These are phyloP conservation scores for Spodoptera exigua DNA, from an alignment of 2,888 invertebrate genomes.

Conservation along the genomic window DNA sequence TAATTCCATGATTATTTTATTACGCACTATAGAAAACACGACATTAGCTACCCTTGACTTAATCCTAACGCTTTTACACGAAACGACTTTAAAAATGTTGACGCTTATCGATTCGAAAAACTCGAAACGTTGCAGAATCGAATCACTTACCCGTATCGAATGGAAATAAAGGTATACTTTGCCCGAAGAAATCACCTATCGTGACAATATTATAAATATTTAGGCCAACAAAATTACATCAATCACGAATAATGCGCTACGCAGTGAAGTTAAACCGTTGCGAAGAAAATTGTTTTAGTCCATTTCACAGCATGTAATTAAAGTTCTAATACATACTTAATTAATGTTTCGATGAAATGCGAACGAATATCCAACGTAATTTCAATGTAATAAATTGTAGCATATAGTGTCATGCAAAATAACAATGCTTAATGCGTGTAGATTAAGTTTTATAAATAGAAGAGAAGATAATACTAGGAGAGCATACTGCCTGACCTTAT, in stretches of 20 bases:
- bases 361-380: not conserved
- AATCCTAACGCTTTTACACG: constrained; percentile 8
- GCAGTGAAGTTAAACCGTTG: constrained; percentile 25
- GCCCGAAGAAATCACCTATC: constrained; percentile 59
- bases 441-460: constrained; percentile 13
- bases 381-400: not conserved
- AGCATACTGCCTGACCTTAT: constrained; percentile 5
- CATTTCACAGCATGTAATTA: constrained; percentile 11
- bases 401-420: constrained; percentile 23
- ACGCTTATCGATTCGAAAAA: constrained; percentile 31
- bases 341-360: constrained; percentile 2
- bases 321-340: not conserved
- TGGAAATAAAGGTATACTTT: constrained; percentile 52
- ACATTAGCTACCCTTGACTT: constrained; percentile 7
- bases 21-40: constrained; percentile 19
- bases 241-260: constrained; percentile 54
- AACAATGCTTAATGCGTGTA: constrained; percentile 20
- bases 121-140: constrained; percentile 47
- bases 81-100: constrained; percentile 15
- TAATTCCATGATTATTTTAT: constrained; percentile 38
- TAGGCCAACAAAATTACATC: constrained; percentile 59
- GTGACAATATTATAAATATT: constrained; percentile 56
- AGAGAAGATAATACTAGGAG: constrained; percentile 23
- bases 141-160: constrained; percentile 50
- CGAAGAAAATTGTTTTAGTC: constrained; percentile 18